Evolutionary conservation across 2,797 vertebrate species (phyloP).

Genomic region (Chelidonichthys spinosus): DNA sequence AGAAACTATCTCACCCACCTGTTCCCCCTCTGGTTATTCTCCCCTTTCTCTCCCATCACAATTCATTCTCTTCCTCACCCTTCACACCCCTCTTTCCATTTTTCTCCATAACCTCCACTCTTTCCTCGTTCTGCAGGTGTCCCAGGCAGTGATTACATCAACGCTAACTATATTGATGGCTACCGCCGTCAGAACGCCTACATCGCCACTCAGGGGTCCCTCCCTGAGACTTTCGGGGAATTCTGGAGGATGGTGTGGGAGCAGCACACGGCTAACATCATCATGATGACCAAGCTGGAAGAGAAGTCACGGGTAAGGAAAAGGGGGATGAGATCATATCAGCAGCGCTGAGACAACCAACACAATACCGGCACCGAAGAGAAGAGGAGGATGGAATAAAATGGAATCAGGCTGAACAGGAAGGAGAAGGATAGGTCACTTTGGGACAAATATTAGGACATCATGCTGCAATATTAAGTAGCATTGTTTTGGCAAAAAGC

Average conservation of each 20-base stretch:
- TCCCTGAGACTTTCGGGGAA: conserved; percentile 97
- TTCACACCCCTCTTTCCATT: background rate
- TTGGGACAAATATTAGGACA: background rate
- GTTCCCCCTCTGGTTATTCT: conserved; percentile 4
- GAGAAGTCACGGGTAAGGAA: conserved; percentile 96
- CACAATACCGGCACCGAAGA: conserved; percentile 89
- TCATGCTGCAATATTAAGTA: background rate
- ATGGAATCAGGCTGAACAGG: background rate
- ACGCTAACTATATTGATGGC: conserved; percentile 97
- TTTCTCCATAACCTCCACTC: background rate
- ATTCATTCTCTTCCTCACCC: conserved; percentile 18
- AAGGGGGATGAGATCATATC: background rate
- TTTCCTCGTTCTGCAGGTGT: conserved; percentile 84
- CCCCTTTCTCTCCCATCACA: conserved; percentile 1
- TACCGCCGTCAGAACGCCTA: conserved; percentile 98
- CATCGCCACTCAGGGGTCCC: conserved; percentile 95
- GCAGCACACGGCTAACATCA: conserved; percentile 94
- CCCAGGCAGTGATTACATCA: conserved; percentile 97
- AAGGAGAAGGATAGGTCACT: background rate
- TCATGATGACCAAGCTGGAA: conserved; percentile 99
- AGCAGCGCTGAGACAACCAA: conserved; percentile 58
- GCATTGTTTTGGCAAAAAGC: background rate
- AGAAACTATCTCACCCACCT: conserved; percentile 14
- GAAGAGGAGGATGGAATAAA: conserved; percentile 50
- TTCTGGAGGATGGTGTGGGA: conserved; percentile 99